Evolutionary conservation across 2,888 invertebrate species (phyloP).

Genomic region (Harpagoxenus sublaevis): DNA sequence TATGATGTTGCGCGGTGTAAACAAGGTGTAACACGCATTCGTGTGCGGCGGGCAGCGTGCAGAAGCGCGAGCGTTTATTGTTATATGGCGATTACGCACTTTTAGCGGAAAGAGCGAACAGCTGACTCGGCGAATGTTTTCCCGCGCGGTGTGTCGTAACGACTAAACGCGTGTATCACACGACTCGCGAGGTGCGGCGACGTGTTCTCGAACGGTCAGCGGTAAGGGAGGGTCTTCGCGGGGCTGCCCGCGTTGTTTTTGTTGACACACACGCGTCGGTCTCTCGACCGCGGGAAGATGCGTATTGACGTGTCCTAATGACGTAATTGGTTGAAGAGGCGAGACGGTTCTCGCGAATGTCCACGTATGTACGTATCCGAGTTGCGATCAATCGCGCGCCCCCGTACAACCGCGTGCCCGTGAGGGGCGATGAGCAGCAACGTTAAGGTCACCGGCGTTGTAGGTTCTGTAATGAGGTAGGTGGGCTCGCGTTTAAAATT

Average conservation of each 20-base stretch:
- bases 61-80: conserved; percentile 5
- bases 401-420: background rate
- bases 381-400: conserved; percentile 57
- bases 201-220: background rate
- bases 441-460: conserved; percentile 49
- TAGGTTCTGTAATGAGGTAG: conserved; percentile 61
- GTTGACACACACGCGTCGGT: conserved; percentile 9
- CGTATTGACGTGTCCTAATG: conserved; percentile 81
- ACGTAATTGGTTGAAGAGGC: conserved; percentile 75
- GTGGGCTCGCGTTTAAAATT: conserved; percentile 52
- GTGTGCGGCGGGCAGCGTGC: background rate
- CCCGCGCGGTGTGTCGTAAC: conserved; percentile 23
- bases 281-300: conserved; percentile 55
- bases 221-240: background rate
- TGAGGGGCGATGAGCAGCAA: conserved; percentile 45
- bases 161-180: background rate
- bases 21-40: conserved; percentile 1
- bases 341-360: conserved; percentile 73
- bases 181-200: background rate
- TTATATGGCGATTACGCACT: conserved; percentile 39
- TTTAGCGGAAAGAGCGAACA: conserved; percentile 33
- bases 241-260: conserved; percentile 45
- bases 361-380: conserved; percentile 80
- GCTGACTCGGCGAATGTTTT: conserved; percentile 55
- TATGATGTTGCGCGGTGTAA: background rate